phyloP scores from a whole-genome alignment of 2,797 vertebrate species.

The Sebastes minor region DNA sequence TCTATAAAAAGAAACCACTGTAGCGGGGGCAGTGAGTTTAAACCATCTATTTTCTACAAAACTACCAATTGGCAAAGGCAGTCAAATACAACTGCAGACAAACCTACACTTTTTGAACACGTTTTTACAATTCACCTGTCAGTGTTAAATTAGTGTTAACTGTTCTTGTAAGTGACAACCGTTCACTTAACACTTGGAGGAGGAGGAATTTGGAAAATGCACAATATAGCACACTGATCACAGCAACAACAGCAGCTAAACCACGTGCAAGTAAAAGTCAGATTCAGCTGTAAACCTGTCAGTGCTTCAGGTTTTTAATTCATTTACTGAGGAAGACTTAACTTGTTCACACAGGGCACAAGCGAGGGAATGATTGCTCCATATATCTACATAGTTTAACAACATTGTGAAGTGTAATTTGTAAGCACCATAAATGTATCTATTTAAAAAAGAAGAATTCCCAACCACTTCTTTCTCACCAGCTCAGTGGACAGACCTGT shows the following conservation, averaged over 20 bases:
- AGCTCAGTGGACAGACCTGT: conserved; percentile 9
- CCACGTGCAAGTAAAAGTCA: not conserved
- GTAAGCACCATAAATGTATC: not conserved
- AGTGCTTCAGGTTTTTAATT: not conserved
- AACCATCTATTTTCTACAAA: conserved; percentile 42
- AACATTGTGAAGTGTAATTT: not conserved
- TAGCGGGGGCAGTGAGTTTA: conserved; percentile 13
- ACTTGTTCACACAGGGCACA: not conserved
- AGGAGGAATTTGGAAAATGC: not conserved
- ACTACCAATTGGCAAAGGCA: not conserved
- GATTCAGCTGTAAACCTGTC: not conserved
- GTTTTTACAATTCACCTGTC: not conserved
- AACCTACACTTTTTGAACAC: not conserved
- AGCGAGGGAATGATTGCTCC: not conserved
- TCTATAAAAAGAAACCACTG: conserved; percentile 42
- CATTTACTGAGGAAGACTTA: not conserved
- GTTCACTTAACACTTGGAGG: conserved; percentile 10
- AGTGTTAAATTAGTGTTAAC: not conserved
- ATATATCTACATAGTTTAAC: not conserved
- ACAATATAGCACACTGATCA: not conserved
- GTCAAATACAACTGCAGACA: conserved; percentile 9
- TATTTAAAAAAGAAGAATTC: not conserved
- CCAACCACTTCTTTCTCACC: not conserved
- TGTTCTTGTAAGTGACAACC: not conserved
- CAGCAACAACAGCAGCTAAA: not conserved